Base-by-base conservation (phyloP, 1,140 invertebrate species). In the Arctopsyche grandis region DNA sequence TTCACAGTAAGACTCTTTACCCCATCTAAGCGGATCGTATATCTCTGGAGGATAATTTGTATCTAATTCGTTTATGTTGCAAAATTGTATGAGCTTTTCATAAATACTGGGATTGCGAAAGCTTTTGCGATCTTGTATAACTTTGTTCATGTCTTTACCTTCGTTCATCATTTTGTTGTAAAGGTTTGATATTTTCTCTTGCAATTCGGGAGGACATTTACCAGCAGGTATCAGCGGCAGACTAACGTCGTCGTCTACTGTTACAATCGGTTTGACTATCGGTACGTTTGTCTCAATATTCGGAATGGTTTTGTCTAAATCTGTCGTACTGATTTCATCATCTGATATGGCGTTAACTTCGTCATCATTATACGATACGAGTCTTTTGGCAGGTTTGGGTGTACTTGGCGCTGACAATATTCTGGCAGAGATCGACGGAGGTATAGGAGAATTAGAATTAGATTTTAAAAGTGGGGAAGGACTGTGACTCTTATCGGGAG, bases 81-180 rank as follows among this genome's bases (percentile, higher is more conserved):
- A 97, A 89, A 94, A 97, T 81, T 96, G 93, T 83, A 99, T 97
- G 0, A 99, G 87, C 86, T 98, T 99, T 85, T 98, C 97, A 88
- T 99, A 99, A 85, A 99, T 99, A 84, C 96, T 97, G 48, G 97
- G 97, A 90, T 99, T 99, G 73, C 97, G 91, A 84, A 98, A 98
- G 84, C 95, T 94, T 87, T 98, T 99, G 80, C 94, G 92, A 77
- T 93, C 92, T 85, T 98, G 96, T 78, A 99, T 98, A 3, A 94
- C 89, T 78, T 90, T 90, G 87, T 98, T 98, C 93, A 98, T 95
- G 85, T 98, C 94, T 75, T 95, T 87, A 24, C 94, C 93, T 77
- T 91, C 92, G 24, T 88, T 91, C 85, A 91, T 86, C 92, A 95
- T 94, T 86, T 93, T 93, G 46, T 93, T 93, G 86, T 95, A 94